Percentiles rank a stretch among this genome's conserved stretches.
Evolutionary conservation across 1,140 invertebrate species (phyloP).

Genomic region (Trichomalopsis sarcophagae): DNA sequence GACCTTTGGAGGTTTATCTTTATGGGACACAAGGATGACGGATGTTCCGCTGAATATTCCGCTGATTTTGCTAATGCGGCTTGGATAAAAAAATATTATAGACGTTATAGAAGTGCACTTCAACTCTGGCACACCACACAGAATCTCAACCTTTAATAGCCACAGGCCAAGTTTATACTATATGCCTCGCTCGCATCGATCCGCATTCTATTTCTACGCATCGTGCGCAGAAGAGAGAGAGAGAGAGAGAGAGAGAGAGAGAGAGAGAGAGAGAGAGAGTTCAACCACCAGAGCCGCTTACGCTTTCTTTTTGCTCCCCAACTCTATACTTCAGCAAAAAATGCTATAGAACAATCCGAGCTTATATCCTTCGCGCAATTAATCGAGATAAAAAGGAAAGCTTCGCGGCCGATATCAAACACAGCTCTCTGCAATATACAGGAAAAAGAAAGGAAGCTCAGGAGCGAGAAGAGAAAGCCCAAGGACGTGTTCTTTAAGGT

Average conservation of each 20-base stretch:
- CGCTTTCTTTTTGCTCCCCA: not conserved
- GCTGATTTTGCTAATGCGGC: no score
- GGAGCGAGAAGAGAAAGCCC: not conserved
- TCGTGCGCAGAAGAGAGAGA: not conserved
- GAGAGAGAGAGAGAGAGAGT: not conserved
- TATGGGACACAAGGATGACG: not conserved
- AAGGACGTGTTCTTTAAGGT: slow-evolving; percentile 14
- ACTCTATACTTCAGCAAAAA: not conserved
- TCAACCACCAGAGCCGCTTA: not conserved
- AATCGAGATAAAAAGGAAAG: not conserved
- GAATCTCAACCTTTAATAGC: not conserved
- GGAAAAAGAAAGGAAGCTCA: not conserved
- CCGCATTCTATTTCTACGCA: not conserved
- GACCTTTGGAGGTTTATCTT: not conserved
- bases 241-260: not conserved
- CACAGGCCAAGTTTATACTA: not conserved
- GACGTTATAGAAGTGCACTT: no score
- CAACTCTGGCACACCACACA: no score
- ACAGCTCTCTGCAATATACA: slow-evolving; percentile 30
- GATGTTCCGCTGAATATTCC: not conserved
- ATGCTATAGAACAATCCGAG: not conserved
- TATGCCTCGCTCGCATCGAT: not conserved
- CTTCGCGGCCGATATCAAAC: not conserved
- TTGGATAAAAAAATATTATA: no score
- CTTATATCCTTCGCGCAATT: not conserved